phyloP scores from a whole-genome alignment of 30 jellyfish, hydroid and myxozoan species.

The Pelagia noctiluca region DNA sequence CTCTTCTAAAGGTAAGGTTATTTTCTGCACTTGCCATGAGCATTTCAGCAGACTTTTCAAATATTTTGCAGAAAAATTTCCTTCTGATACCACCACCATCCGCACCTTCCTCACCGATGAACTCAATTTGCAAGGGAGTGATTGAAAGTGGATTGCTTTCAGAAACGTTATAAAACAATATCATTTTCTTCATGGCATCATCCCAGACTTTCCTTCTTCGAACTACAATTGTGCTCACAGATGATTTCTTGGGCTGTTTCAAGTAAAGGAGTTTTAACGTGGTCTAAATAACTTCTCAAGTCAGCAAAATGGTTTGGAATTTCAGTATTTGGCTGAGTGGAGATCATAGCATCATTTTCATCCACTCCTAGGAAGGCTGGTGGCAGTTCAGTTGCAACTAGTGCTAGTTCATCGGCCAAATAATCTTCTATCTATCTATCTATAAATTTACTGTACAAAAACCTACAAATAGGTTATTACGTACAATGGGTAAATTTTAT shows the following conservation, averaged over 20 bases:
- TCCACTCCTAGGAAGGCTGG: constrained; percentile 5
- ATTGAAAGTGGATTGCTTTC: constrained; percentile 10
- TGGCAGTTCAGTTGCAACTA: not conserved
- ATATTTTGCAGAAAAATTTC: constrained; percentile 14
- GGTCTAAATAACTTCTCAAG: constrained; percentile 1
- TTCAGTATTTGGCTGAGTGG: constrained; percentile 12
- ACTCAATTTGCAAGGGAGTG: constrained; percentile 17
- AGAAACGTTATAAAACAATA: not conserved
- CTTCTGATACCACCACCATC: constrained; percentile 7
- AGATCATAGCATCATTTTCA: constrained; percentile 2
- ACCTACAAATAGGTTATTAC: too few species aligned
- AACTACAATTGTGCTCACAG: constrained; percentile 1
- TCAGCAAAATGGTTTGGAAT: not conserved
- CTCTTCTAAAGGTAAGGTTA: constrained; percentile 9
- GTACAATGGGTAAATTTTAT: too few species aligned
- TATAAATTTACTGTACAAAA: too few species aligned
- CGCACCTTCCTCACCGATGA: not conserved
- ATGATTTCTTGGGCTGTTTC: not conserved
- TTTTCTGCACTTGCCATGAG: constrained; percentile 7
- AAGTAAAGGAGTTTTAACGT: not conserved
- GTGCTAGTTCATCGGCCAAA: constrained; percentile 11
- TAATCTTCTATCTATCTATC: too few species aligned
- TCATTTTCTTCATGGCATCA: constrained; percentile 14
- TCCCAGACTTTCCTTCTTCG: constrained; percentile 13
- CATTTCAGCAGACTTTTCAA: constrained; percentile 6